These are phyloP conservation scores for Steinernema hermaphroditum DNA, from an alignment of 2,888 invertebrate species.

Conservation along the genomic window DNA sequence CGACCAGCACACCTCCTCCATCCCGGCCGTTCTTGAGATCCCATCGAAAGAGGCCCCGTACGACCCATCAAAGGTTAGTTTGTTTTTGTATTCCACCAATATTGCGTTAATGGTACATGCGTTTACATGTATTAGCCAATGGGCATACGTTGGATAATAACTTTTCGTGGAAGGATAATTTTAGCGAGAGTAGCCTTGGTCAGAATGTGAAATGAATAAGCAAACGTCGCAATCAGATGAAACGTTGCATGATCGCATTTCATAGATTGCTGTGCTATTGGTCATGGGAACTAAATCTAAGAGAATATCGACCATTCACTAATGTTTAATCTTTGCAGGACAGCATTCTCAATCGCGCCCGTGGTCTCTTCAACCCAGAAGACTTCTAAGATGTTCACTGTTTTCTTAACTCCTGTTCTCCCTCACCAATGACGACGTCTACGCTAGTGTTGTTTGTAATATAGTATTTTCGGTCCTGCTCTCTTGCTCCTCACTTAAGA, in stretches of 20 bases:
- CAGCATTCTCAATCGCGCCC: conserved; percentile 67
- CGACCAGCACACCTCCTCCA: conserved; percentile 86
- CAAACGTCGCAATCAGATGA: too few species aligned
- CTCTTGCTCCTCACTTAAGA: background rate
- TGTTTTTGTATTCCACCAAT: background rate
- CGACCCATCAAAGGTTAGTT: conserved; percentile 84
- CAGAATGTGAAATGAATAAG: too few species aligned
- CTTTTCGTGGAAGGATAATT: too few species aligned
- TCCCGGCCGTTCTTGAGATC: conserved; percentile 95
- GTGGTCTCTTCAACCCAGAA: conserved; percentile 66
- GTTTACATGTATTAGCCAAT: too few species aligned
- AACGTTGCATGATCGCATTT: too few species aligned
- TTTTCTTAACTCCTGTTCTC: background rate
- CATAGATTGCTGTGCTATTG: too few species aligned
- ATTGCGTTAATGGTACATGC: too few species aligned
- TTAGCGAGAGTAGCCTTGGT: too few species aligned
- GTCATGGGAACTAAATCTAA: too few species aligned
- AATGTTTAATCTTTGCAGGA: conserved; percentile 52
- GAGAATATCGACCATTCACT: too few species aligned
- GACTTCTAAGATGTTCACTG: conserved; percentile 56
- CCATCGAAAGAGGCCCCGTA: conserved; percentile 97
- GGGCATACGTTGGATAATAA: too few species aligned
- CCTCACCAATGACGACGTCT: conserved; percentile 8
- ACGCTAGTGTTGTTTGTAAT: conserved; percentile 18
- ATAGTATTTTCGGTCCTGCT: background rate